Conservation (phyloP, 2,113 vertebrate species). For the Pomatorhinus ruficollis region DNA sequence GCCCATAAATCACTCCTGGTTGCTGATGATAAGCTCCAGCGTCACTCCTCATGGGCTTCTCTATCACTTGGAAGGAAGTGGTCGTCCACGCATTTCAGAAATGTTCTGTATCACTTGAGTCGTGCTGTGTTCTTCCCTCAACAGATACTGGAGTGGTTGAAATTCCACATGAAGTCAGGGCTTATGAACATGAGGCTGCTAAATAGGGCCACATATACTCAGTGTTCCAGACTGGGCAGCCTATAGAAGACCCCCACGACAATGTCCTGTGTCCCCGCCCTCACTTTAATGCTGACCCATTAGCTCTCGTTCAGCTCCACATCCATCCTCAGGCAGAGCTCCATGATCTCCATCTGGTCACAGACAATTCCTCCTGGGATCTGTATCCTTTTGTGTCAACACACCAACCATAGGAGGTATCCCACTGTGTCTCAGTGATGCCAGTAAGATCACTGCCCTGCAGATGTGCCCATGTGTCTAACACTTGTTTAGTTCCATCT, state of each 20-base stretch:
- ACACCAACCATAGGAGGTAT: background rate
- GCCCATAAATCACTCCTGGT: background rate
- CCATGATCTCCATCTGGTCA: background rate
- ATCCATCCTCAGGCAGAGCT: background rate
- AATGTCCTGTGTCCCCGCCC: too few relatives aligned
- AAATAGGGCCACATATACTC: too few relatives aligned
- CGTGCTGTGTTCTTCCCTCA: background rate
- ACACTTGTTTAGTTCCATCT: background rate
- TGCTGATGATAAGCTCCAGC: background rate
- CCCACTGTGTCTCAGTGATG: background rate
- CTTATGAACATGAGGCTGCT: background rate
- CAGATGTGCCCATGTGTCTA: background rate
- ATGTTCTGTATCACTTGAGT: too few relatives aligned
- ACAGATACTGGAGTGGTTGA: background rate
- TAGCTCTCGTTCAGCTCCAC: background rate
- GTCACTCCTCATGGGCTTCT: background rate
- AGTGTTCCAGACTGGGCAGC: background rate
- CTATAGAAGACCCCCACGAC: too few relatives aligned
- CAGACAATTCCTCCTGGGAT: background rate
- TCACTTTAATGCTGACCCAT: background rate
- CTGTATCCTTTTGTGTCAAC: background rate
- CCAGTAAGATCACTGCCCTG: background rate
- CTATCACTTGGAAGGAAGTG: background rate
- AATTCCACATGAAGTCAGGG: background rate
- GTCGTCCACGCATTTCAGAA: background rate